Conservation (phyloP, 2,797 vertebrate genomes). For the Momotus momota region DNA sequence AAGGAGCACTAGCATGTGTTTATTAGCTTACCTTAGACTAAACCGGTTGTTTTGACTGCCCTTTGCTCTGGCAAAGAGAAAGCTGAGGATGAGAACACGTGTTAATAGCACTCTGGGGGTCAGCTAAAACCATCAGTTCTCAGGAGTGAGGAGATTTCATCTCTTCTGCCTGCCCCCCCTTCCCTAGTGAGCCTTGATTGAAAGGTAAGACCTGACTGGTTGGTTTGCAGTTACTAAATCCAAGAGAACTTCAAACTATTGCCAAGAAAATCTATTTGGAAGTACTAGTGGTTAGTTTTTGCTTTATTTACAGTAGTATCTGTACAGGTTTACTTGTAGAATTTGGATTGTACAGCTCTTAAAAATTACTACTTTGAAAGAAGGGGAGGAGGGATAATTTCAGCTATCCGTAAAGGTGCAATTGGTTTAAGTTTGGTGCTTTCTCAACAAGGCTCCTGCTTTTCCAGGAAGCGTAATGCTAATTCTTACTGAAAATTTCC, state of each 20-base stretch:
- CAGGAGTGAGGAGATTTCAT: slow-evolving; percentile 2
- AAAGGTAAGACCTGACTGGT: slow-evolving; percentile 44
- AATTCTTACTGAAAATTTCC: background rate
- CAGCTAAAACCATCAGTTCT: slow-evolving; percentile 23
- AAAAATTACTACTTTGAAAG: background rate
- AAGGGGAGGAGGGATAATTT: background rate
- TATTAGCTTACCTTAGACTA: slow-evolving; percentile 17
- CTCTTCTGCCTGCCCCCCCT: background rate
- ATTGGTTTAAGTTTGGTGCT: background rate
- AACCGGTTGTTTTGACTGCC: slow-evolving; percentile 48
- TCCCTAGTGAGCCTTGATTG: background rate
- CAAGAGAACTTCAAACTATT: background rate
- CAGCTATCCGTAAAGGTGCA: background rate
- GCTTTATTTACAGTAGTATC: background rate
- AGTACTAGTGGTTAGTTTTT: background rate
- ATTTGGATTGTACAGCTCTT: background rate
- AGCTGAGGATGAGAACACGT: background rate
- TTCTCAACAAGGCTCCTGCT: background rate
- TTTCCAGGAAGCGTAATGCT: background rate
- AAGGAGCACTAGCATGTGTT: background rate
- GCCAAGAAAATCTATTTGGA: slow-evolving; percentile 49
- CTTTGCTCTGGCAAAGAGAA: slow-evolving; percentile 33
- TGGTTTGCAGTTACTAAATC: slow-evolving; percentile 46
- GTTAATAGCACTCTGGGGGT: slow-evolving; percentile 15
- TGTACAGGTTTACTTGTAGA: background rate